Evolutionary conservation across 2,113 vertebrate genomes (phyloP), one percentile per base, ranked within the genome.

Genomic region (Corvus hawaiiensis): DNA sequence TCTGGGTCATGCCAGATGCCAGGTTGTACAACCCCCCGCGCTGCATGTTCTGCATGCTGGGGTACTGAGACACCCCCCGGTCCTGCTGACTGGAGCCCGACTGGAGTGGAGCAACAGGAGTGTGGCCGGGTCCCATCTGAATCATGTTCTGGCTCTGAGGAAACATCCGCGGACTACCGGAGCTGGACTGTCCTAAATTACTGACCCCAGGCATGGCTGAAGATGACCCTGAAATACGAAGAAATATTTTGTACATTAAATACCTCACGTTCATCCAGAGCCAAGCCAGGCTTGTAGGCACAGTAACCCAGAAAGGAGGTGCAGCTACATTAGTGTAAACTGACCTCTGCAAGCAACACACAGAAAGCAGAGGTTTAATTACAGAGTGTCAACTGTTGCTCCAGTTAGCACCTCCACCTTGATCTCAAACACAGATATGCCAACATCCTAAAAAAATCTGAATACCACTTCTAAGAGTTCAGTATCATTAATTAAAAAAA

Each of bases 81-180:
- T 99, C 99, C 46, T 98, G 97, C 89, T 98, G 99, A 79, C 94
- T 96, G 30, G 97, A 97, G 17, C 97, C 93, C 0, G 99, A 93
- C 58, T 98, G 97, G 11, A 98, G 97, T 0, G 98, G 55, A 19
- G 98, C 96, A 30, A 98, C 98, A 3, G 98, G 92, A 7, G 91
- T 84, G 71, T 99, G 99, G 4, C 98, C 98, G 68, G 98, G 96
- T 59, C 96, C 98, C 97, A 99, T 98, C 64, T 98, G 98, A 97
- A 99, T 98, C 98, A 99, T 98, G 84, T 96, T 97, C 93, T 98
- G 99, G 27, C 97, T 96, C 96, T 98, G 99, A 77, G 99, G 87
- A 97, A 99, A 99, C 98, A 99, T 98, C 24, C 99, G 98, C 56
- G 99, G 99, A 41, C 98, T 97, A 4, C 97, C 97, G 1, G 99